phyloP scores from a whole-genome alignment of 2,888 invertebrate species.

The Trichacis sp. region DNA sequence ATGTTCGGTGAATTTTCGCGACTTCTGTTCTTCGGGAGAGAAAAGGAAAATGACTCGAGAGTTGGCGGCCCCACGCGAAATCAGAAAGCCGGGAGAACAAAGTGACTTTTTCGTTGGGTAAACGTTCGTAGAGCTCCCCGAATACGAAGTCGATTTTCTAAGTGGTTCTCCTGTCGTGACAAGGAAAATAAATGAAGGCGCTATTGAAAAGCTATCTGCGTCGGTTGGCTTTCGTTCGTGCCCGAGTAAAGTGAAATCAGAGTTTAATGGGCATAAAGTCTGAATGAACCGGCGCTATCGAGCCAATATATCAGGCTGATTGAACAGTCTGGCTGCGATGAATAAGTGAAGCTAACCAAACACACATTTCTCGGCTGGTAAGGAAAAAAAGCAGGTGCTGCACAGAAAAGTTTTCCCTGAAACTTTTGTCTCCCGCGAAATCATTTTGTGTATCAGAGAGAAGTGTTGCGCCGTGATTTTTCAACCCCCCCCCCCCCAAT shows the following conservation, averaged over 20 bases:
- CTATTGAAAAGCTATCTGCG: slow-evolving; percentile 57
- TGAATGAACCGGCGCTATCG: slow-evolving; percentile 51
- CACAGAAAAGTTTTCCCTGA: too few relatives aligned
- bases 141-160: slow-evolving; percentile 41
- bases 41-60: slow-evolving; percentile 15
- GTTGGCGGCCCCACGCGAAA: slow-evolving; percentile 6
- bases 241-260: slow-evolving; percentile 49
- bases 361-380: slow-evolving; percentile 12
- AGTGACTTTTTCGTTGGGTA: slow-evolving; percentile 13
- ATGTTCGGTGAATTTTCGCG: too few relatives aligned
- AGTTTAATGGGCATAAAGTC: slow-evolving; percentile 58
- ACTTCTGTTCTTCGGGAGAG: not conserved
- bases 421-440: too few relatives aligned
- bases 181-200: slow-evolving; percentile 52
- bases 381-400: too few relatives aligned
- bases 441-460: too few relatives aligned
- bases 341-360: slow-evolving; percentile 43
- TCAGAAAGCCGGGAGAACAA: slow-evolving; percentile 5
- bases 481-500: too few relatives aligned
- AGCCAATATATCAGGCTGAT: slow-evolving; percentile 52
- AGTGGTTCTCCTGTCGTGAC: slow-evolving; percentile 38
- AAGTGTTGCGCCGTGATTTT: too few relatives aligned
- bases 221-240: slow-evolving; percentile 49
- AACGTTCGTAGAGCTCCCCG: slow-evolving; percentile 21
- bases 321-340: slow-evolving; percentile 40